Conservation (phyloP, 2,888 invertebrate species). For the Carpatolechia fugitivella region DNA sequence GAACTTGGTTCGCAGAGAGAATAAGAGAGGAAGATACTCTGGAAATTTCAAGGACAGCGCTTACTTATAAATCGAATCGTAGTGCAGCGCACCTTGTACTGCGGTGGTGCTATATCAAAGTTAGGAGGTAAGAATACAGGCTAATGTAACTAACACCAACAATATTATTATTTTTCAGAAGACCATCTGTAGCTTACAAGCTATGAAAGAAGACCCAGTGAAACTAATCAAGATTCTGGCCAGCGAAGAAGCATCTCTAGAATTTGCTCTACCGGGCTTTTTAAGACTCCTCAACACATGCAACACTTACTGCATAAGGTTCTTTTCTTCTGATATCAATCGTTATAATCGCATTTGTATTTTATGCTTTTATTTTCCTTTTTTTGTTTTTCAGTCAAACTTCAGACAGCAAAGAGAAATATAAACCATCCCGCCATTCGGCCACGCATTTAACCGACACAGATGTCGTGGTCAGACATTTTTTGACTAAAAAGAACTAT, state of each 20-base stretch:
- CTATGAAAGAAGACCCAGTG: conserved; percentile 48
- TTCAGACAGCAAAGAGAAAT: not conserved
- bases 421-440: conserved; percentile 37
- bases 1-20: no score
- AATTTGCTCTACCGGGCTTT: conserved; percentile 56
- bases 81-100: no score
- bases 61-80: no score
- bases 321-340: conserved; percentile 18
- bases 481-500: conserved; percentile 49
- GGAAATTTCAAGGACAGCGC: no score
- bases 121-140: not conserved
- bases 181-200: conserved; percentile 44
- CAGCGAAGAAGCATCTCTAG: conserved; percentile 49
- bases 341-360: not conserved
- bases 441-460: conserved; percentile 37
- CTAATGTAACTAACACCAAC: no score
- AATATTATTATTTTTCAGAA: conserved; percentile 30
- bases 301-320: conserved; percentile 40
- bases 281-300: conserved; percentile 47
- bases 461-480: conserved; percentile 53
- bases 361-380: not conserved
- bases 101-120: no score
- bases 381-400: conserved; percentile 2
- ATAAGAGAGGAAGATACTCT: no score
- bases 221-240: conserved; percentile 48